Base-by-base conservation (phyloP, 2,113 vertebrate species). In the Rostratula benghalensis region DNA sequence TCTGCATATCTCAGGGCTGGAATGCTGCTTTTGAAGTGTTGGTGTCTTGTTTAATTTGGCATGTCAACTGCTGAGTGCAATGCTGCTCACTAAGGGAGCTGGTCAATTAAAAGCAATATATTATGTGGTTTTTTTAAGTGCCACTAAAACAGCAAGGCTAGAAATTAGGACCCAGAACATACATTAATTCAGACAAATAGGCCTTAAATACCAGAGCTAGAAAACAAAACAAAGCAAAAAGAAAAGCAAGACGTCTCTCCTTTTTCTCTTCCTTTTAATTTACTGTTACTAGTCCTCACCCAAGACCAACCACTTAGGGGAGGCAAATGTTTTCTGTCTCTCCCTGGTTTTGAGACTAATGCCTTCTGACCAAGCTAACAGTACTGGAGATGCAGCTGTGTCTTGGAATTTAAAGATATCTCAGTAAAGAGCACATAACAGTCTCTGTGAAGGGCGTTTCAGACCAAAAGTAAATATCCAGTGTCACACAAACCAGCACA, bases 381-480 rank as follows among this genome's bases (percentile, higher is more conserved):
- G 30, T 56, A 20, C 24, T 91, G 78, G 54, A 63, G 65, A 85
- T 51, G 37, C 30, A 41, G 31, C 65, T 91, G n/a, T 78, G 51
- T n/a, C 46, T 54, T 54, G 83, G 54, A 93, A 91, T 92, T 69
- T 60, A 87, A 70, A 90, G 92, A 37, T 61, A 65, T 16, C 54
- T 87, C 65, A 56, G 53, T 61, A 45, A 71, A 75, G 39, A 81
- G 60, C 53, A 65, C 80, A 92, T 31, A 53, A 33, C 60, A 53
- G 39, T 43, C 77, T 87, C 78, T 85, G 60, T 77, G 90, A 85
- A 92, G 83, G 80, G 64, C 35, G 76, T 86, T 89, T 91, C 63
- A 59, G 63, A 74, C 35, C 43, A 78, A 51, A 82, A 78, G 71
- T 75, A 91, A 93, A 90, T 53, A 95, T 35, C 41, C 48, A 50